Percentiles rank a stretch among this genome's conserved stretches.
These are phyloP conservation scores for Lithophane leautieri DNA, from an alignment of 2,888 invertebrate species.

Conservation along the genomic window DNA sequence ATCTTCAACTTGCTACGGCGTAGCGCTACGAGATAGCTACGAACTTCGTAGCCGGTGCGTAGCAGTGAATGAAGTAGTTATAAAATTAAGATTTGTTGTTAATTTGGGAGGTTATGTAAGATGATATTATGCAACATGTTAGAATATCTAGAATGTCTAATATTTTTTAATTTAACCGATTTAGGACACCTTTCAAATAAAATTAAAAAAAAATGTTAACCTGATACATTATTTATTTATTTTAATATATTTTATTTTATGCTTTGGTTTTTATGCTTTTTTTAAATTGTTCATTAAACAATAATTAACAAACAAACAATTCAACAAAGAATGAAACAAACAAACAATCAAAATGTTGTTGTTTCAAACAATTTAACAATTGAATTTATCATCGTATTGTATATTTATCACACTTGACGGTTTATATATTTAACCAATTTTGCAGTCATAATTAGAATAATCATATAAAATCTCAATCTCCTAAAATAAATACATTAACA, in stretches of 20 bases:
- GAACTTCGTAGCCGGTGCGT: slow-evolving; percentile 45
- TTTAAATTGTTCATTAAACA: too few relatives aligned
- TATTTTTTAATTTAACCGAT: background rate
- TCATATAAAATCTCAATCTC: background rate
- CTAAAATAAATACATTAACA: background rate
- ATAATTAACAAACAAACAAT: too few relatives aligned
- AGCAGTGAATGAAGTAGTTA: slow-evolving; percentile 31
- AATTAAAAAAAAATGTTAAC: background rate
- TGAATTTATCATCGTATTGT: background rate
- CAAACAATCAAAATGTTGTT: too few relatives aligned
- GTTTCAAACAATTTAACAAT: too few relatives aligned
- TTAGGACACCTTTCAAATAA: background rate
- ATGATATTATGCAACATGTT: background rate
- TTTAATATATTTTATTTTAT: too few relatives aligned
- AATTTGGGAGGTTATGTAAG: slow-evolving; percentile 12
- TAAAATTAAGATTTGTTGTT: slow-evolving; percentile 46
- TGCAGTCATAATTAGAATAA: background rate
- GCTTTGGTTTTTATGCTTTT: too few relatives aligned
- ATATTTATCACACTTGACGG: background rate
- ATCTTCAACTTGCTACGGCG: slow-evolving; percentile 53
- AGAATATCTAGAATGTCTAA: background rate
- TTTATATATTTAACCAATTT: background rate
- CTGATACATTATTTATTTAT: too few relatives aligned
- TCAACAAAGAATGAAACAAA: too few relatives aligned
- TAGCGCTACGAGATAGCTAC: slow-evolving; percentile 62